Base-by-base conservation (phyloP, 2,888 invertebrate species). In the Spilosoma lubricipeda region DNA sequence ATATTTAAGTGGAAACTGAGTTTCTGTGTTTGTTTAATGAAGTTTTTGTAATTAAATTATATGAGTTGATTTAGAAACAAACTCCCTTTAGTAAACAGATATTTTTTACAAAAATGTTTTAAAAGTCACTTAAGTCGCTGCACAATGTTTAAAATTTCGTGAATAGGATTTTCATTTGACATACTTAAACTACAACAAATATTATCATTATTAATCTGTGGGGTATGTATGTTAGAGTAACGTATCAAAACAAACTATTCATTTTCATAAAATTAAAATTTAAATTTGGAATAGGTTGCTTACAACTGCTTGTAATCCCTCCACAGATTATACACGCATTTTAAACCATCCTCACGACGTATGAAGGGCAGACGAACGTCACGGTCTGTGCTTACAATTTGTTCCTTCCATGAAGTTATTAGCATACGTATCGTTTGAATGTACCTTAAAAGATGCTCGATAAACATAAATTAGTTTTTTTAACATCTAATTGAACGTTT, bases 321-420 rank as follows among this genome's bases (percentile, higher is more conserved):
- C 13, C 23, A 30, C 65, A 71, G 64, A 71, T 71, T 45, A 75
- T 56, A 59, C 67, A 72, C 48, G 56, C n/a, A 70, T 68, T 68
- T 65, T 33, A 36, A 59, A 77, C 71, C 77, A 82, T 75, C 78
- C 69, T 77, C 71, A 75, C 70, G 69, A 66, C 76, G 67, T 78
- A 71, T 64, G 86, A 80, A 86, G 84, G 85, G 84, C 80, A 81
- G 82, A 78, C 84, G 77, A 76, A 9, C 80, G 80, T 86, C 72
- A 85, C 82, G 83, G 79, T 81, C 30, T 69, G 76, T 42, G 36
- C 72, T 74, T 70, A 65, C 81, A 76, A 81, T 83, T 82, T 79
- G 76, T 79, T 70, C 78, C 75, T 82, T 82, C 85, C 80, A 67
- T 71, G 81, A 80, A 79, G 67, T 73, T 69, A 87, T 86, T 86